Evolutionary conservation across 2,888 invertebrate species (phyloP), one percentile per base, ranked within the genome.

Genomic region (Aphrophora alni): DNA sequence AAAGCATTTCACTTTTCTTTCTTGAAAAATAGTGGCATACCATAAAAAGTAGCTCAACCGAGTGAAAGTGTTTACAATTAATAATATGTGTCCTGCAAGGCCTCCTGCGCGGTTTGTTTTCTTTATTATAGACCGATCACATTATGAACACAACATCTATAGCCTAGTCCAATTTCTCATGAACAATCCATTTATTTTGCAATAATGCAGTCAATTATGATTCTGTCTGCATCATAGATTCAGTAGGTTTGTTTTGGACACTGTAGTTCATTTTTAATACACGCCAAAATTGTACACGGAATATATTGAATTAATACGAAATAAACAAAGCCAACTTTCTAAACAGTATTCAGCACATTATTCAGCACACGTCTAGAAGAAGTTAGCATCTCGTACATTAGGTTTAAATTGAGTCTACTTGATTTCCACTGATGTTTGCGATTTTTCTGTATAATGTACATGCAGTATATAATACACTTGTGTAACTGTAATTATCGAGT

Each of bases 21-120:
- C 59, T 59, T 59, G 59, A 59, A 59, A 59, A 59, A 21, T 21
- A 59, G 59, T n/a, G 21, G 21, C 21, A 21, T n/a, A 14, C 59
- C 5, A 59, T 21, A 59, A 59, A 59, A 59, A 59, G 59, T 59
- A 21, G 59, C 21, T 21, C 59, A 21, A 14, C 59, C 21, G 4
- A 59, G 59, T 59, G 59, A 59, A 59, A 59, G 59, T 59, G 59
- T 59, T 59, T 21, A 59, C 59, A 59, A 59, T 21, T 59, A 59
- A 59, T 59, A 59, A 44, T 59, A 33, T 33, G 21, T 59, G 59
- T 59, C 59, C n/a, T 59, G 59, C 59, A 59, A 59, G 21, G 59
- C 21, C 59, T 59, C 14, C 21, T n/a, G 33, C 5, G 5, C 1
- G 14, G 21, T 59, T 59, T 21, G 21, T 21, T 59, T 21, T n/a